Evolutionary conservation across 2,888 invertebrate species (phyloP).

Genomic region (Strigamia crassipes): DNA sequence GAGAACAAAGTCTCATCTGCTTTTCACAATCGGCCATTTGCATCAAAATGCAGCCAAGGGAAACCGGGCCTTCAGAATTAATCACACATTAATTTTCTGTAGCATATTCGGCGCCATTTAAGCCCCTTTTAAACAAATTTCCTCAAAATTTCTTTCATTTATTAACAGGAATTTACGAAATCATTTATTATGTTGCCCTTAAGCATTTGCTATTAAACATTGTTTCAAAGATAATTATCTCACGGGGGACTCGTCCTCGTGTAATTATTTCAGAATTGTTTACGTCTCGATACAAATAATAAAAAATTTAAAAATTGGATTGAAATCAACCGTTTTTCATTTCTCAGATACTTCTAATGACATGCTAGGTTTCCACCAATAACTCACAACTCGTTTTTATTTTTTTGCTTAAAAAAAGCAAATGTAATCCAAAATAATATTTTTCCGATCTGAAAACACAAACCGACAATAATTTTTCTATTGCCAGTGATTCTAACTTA

Average conservation of each 20-base stretch:
- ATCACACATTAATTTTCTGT: constrained; percentile 13
- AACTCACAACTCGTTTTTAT: neutral
- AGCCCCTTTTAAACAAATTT: neutral
- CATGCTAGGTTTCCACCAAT: neutral
- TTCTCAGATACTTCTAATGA: neutral
- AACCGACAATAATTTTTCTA: constrained; percentile 24
- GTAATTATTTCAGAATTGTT: neutral
- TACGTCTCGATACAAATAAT: neutral
- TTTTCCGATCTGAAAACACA: neutral
- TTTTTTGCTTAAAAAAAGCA: neutral
- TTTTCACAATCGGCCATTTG: constrained; percentile 22
- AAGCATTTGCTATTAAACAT: neutral
- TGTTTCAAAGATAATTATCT: neutral
- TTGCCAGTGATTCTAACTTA: constrained; percentile 25
- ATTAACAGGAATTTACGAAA: neutral
- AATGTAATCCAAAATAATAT: neutral
- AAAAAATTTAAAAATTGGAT: neutral
- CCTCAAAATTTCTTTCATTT: neutral
- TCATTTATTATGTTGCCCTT: constrained; percentile 1
- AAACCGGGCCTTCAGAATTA: neutral
- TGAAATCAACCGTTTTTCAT: neutral
- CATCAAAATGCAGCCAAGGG: constrained; percentile 32
- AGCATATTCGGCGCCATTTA: neutral
- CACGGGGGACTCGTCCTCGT: neutral
- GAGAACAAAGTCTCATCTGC: constrained; percentile 17